Evolutionary conservation across 2,797 vertebrate genomes (phyloP).

Genomic region (Arrhamphus sclerolepis): DNA sequence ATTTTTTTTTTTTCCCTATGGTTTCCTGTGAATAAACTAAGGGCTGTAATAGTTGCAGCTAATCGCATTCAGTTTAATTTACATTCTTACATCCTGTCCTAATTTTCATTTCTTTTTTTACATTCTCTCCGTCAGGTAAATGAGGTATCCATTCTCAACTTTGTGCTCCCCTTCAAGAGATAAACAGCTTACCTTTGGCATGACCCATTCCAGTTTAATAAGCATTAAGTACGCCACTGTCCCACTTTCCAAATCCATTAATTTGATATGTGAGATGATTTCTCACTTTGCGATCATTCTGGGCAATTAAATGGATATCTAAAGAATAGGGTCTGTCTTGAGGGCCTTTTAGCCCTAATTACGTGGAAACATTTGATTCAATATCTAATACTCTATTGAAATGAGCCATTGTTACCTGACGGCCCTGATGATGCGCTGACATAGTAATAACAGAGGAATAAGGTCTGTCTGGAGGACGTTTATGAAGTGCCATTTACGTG

Average conservation of each 20-base stretch:
- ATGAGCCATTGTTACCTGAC: conserved; percentile 56
- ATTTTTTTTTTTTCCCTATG: too few species aligned
- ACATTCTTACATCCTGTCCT: too few species aligned
- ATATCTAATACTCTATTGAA: conserved; percentile 44
- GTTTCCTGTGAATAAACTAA: too few species aligned
- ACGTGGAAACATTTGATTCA: conserved; percentile 64
- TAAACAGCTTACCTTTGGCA: conserved; percentile 80
- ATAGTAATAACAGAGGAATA: conserved; percentile 58
- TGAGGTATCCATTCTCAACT: conserved; percentile 31
- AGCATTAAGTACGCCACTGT: conserved; percentile 67
- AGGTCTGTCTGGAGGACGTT: conserved; percentile 66
- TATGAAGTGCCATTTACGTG: conserved; percentile 71
- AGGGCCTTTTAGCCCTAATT: conserved; percentile 76
- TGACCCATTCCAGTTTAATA: conserved; percentile 74
- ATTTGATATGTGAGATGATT: conserved; percentile 78
- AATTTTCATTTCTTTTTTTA: too few species aligned
- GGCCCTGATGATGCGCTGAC: conserved; percentile 10
- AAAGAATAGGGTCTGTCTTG: conserved; percentile 68
- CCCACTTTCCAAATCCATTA: conserved; percentile 70
- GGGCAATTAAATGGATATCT: conserved; percentile 79
- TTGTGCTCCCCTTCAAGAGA: conserved; percentile 50
- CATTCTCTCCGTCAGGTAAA: conserved; percentile 12
- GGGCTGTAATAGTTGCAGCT: too few species aligned
- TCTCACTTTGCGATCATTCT: conserved; percentile 78
- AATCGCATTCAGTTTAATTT: too few species aligned